Conservation (phyloP, 2,113 vertebrate species). For the Ptyas mucosa region DNA sequence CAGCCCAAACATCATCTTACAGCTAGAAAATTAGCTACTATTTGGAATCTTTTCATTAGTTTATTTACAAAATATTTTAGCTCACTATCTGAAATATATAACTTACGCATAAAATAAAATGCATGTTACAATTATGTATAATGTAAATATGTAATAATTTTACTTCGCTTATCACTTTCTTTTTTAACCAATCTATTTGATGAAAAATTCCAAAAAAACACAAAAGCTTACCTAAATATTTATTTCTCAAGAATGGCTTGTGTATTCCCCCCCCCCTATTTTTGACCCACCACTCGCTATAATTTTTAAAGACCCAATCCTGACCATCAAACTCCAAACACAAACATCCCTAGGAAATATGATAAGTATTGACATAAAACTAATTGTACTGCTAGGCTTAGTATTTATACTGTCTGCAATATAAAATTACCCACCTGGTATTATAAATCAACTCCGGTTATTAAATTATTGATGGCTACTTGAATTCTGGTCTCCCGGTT, state of each 20-base stretch:
- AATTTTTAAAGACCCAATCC: not conserved
- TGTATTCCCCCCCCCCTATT: not conserved
- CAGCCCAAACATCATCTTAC: not conserved
- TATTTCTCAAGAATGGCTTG: not conserved
- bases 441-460: conserved; percentile 9
- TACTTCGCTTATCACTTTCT: not conserved
- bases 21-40: not conserved
- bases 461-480: conserved; percentile 5
- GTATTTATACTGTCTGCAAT: conserved; percentile 1
- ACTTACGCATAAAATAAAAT: not conserved
- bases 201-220: not conserved
- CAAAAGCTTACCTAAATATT: not conserved
- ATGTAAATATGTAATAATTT: not conserved
- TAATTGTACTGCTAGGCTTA: conserved; percentile 6
- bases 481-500: not conserved
- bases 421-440: conserved; percentile 1
- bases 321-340: not conserved
- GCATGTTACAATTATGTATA: not conserved
- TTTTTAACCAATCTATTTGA: not conserved
- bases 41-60: not conserved
- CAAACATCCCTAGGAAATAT: not conserved
- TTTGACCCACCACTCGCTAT: not conserved
- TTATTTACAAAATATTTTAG: not conserved
- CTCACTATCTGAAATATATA: not conserved
- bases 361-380: conserved; percentile 12